Conservation (phyloP, 2,888 invertebrate genomes). For the Eurois occulta region DNA sequence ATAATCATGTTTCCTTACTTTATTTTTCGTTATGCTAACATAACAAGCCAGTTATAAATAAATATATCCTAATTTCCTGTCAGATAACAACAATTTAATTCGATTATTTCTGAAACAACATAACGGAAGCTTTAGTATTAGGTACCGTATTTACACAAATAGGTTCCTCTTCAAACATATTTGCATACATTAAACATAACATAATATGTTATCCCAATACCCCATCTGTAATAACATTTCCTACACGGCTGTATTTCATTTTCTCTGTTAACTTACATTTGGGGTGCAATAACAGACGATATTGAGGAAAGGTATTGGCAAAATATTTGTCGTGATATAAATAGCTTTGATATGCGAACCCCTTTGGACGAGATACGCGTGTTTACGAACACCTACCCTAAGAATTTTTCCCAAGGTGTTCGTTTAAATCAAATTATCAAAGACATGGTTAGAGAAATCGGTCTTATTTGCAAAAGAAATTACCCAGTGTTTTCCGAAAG, state of each 20-base stretch:
- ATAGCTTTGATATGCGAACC: slow-evolving; percentile 14
- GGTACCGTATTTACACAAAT: not conserved
- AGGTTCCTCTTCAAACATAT: not conserved
- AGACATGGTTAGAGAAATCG: not conserved
- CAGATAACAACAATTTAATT: not conserved
- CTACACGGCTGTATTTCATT: slow-evolving; percentile 26
- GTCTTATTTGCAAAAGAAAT: not conserved
- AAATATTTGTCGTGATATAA: slow-evolving; percentile 20
- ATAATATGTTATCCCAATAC: not conserved
- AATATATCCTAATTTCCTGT: not conserved
- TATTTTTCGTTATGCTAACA: not conserved
- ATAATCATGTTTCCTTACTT: not conserved
- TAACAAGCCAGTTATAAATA: not conserved
- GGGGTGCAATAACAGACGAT: slow-evolving; percentile 42
- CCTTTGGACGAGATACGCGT: not conserved
- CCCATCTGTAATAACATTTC: slow-evolving; percentile 21
- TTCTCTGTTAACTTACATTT: slow-evolving; percentile 25
- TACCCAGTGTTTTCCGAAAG: not conserved
- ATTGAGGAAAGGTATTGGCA: slow-evolving; percentile 41
- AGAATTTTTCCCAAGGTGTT: not conserved
- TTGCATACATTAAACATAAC: slow-evolving; percentile 7
- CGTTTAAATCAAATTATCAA: not conserved
- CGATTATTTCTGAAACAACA: slow-evolving; percentile 9
- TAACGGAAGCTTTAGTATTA: not conserved
- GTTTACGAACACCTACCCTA: not conserved